phyloP scores from a whole-genome alignment of 2,113 vertebrate species.

The Grammomys dolichurus region DNA sequence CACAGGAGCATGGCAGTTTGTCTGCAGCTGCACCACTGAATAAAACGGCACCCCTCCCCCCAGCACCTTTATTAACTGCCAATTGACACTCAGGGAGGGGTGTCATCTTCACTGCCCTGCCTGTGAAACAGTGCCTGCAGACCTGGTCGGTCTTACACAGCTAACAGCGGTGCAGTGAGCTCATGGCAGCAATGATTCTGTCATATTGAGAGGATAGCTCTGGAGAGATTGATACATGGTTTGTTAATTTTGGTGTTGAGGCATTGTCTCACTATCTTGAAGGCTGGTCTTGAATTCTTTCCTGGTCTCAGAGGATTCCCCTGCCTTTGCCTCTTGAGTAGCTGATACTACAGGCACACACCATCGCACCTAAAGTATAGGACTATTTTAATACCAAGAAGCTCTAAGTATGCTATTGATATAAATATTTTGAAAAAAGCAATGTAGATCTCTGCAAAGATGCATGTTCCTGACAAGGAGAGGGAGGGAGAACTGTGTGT shows the following conservation, averaged over 20 bases:
- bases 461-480: background rate
- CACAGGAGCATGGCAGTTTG: background rate
- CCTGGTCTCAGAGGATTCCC: background rate
- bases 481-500: background rate
- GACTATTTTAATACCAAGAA: background rate
- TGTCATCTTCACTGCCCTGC: background rate
- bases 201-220: background rate
- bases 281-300: background rate
- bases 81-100: background rate
- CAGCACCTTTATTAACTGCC: background rate
- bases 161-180: background rate
- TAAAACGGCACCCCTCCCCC: background rate
- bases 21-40: background rate
- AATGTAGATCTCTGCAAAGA: background rate
- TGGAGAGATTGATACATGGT: too few species aligned
- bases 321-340: background rate
- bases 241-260: background rate
- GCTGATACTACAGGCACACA: background rate
- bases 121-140: background rate
- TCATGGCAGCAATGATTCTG: background rate
- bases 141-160: background rate
- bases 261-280: background rate
- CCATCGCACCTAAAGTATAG: background rate
- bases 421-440: slow-evolving; percentile 30
- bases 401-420: background rate